Evolutionary conservation across 1,140 invertebrate species (phyloP), one percentile per base, ranked within the genome.

Genomic region (Penaeus chinensis): DNA sequence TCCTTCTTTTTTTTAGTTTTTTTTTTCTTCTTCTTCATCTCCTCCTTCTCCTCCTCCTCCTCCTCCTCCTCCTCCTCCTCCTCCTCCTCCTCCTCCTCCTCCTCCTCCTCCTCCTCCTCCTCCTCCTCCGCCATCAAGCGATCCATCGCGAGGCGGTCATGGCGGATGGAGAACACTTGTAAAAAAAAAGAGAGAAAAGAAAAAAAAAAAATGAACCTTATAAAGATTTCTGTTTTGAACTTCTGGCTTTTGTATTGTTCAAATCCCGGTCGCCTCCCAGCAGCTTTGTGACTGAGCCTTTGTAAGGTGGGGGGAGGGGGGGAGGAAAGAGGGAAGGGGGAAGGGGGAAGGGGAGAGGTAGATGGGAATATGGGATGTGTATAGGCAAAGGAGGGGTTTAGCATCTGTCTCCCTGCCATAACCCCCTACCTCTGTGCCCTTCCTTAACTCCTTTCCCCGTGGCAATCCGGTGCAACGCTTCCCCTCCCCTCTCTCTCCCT

Each of bases 171-270:
- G 47, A 47, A 47, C 47, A 47, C 47, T 47, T 47, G 47, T 47
- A 47, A 47, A 47, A 47, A 47, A 47, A 47, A 47, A 47, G 5
- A 47, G 8, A 74, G 11, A 71, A 24, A 74, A 69, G 20, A 13
- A 69, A 69, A 27, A 24, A 18, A 74, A 74, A 32, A 37, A 32
- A 32, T 69, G 79, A 87, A 69, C 65, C 74, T 87, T 87, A 87
- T 82, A 82, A 81, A 87, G 85, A 87, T 87, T 87, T 87, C 79
- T 87, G 80, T 87, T 87, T 87, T 87, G 85, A 87, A 82, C 80
- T 77, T 77, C 85, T 77, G 71, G 80, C 71, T 66, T 63, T 71
- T 47, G 79, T 78, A 87, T 87, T 87, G 80, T 87, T 54, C 84
- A 32, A 24, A 24, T 60, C 13, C 83, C 60, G 79, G 32, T 76